phyloP scores from a whole-genome alignment of 2,113 vertebrate species.

The Noctilio leporinus region DNA sequence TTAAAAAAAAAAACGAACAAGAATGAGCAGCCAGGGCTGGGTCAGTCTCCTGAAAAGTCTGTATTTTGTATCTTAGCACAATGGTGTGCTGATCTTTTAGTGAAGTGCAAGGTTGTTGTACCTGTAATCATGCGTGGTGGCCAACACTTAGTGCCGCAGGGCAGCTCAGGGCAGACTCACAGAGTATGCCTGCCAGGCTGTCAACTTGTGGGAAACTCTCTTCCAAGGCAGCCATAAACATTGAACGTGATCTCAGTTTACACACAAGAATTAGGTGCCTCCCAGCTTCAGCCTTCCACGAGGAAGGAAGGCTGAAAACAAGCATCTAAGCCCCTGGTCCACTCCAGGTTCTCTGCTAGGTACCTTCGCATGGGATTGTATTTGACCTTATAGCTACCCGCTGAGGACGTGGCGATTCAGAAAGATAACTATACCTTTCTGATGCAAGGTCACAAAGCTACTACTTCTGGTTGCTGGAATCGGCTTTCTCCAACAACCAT shows the following conservation, averaged over 20 bases:
- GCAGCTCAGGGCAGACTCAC: background rate
- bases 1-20: too few species aligned
- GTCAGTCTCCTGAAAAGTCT: background rate
- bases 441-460: background rate
- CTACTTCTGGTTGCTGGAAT: background rate
- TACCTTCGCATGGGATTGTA: background rate
- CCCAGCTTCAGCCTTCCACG: background rate
- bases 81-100: background rate
- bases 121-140: background rate
- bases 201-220: slow-evolving; percentile 33
- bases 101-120: background rate
- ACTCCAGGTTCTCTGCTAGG: background rate
- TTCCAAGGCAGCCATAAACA: background rate
- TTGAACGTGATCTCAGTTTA: slow-evolving; percentile 21
- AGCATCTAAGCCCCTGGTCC: background rate
- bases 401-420: background rate
- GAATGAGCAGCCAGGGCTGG: background rate
- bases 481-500: background rate
- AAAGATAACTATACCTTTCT: background rate
- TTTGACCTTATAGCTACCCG: background rate
- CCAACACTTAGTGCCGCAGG: background rate
- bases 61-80: background rate
- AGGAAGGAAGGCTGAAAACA: slow-evolving; percentile 34
- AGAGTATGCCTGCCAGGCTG: background rate
- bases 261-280: background rate